Evolutionary conservation across 2,113 vertebrate genomes (phyloP), one percentile per base, ranked within the genome.

Genomic region (Pterocles gutturalis): DNA sequence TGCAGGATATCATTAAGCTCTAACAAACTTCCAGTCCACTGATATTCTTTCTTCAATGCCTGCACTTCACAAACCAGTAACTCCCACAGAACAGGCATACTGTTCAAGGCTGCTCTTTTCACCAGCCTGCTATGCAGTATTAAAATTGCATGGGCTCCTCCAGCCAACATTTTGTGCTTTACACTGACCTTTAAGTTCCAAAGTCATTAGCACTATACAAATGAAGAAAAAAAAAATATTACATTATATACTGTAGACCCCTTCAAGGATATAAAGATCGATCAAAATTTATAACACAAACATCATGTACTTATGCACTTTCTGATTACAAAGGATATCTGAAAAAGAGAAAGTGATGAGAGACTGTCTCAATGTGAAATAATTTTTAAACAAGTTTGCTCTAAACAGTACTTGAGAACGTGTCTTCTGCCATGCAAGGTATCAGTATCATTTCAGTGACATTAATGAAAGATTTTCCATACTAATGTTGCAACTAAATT

Each of bases 131-230:
- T 79, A 96, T 69, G 79, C 54, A 72, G 10, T 73, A 97, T 97
- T 97, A 98, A 97, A 95, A 97, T 94, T 97, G 94, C 88, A 98
- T 97, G 90, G 83, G 64, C 58, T 84, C 64, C 92, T 93, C 64
- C 84, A 95, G 87, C 83, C 90, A 93, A 79, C 51, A 72, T 31
- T 84, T 5, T 77, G 46, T 81, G 83, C 87, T 83, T 86, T 62
- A 55, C 18, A 65, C 16, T 95, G 89, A 96, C 95, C 93, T 97
- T 96, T 97, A 94, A 89, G 83, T 94, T 96, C 69, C 61, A 53
- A 70, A 87, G 84, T 92, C 87, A 90, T 94, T 94, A 96, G 82
- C 71, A 89, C 51, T 89, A 83, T 65, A 67, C n/a, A 96, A 90
- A 83, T 0, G 1, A 33, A 62, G 20, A 28, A 45, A 34, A 55